Evolutionary conservation across 2,113 vertebrate genomes (phyloP).

Genomic region (Gymnogyps californianus): DNA sequence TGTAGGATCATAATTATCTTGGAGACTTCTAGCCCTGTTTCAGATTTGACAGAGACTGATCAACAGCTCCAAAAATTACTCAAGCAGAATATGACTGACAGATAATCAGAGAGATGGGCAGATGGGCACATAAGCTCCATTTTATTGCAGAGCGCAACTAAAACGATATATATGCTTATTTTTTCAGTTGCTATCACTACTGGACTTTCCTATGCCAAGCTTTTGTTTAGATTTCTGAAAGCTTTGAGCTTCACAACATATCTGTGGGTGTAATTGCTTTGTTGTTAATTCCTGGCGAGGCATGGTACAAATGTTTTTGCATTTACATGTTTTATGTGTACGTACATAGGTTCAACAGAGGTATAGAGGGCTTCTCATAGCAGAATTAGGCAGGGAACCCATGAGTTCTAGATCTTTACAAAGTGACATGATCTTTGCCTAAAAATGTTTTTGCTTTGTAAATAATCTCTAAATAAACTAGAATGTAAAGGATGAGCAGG

Average conservation of each 20-base stretch:
- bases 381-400: not conserved
- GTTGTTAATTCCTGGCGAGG: not conserved
- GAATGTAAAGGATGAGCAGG: not conserved
- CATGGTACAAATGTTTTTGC: not conserved
- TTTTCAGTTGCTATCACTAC: not conserved
- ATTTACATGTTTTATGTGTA: not conserved
- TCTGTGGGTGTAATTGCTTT: not conserved
- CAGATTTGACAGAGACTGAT: not conserved
- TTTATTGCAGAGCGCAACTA: not conserved
- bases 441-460: not conserved
- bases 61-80: not conserved
- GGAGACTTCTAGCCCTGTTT: not conserved
- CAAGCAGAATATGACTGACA: not conserved
- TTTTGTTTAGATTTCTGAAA: not conserved
- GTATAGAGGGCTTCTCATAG: not conserved
- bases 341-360: not conserved
- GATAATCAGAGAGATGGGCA: not conserved
- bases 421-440: not conserved
- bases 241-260: not conserved
- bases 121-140: not conserved
- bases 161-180: not conserved
- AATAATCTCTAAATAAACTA: not conserved
- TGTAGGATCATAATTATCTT: not conserved
- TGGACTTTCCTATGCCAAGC: not conserved
- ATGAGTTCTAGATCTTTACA: not conserved